phyloP scores from a whole-genome alignment of 2,888 invertebrate genomes.

The Crocallis elinguaria region DNA sequence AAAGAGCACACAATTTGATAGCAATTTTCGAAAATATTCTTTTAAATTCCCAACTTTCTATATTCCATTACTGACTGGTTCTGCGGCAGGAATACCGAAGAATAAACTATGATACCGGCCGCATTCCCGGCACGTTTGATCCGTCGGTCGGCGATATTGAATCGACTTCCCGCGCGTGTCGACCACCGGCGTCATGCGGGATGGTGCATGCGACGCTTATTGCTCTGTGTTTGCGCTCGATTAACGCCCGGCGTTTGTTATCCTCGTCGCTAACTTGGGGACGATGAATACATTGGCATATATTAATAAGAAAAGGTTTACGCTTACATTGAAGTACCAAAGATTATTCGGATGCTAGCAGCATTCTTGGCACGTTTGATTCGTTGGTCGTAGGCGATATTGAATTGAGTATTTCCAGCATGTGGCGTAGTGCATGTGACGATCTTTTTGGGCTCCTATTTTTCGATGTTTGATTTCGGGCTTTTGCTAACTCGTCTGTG shows the following conservation, averaged over 20 bases:
- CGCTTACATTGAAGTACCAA: no score
- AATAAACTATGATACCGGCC: conserved; percentile 32
- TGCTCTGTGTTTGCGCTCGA: conserved; percentile 3
- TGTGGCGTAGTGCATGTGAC: conserved; percentile 20
- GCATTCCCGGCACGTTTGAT: conserved; percentile 26
- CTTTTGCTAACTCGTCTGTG: no score
- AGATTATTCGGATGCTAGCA: no score
- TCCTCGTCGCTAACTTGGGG: not conserved
- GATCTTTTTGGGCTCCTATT: no score
- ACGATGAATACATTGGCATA: not conserved
- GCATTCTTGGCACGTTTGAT: conserved; percentile 22
- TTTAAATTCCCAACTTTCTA: conserved; percentile 15
- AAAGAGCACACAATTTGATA: no score
- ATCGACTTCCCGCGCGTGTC: conserved; percentile 29
- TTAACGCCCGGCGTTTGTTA: not conserved
- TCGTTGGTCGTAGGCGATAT: conserved; percentile 7
- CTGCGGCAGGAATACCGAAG: conserved; percentile 21
- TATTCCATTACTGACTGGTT: not conserved
- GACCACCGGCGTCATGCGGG: conserved; percentile 8
- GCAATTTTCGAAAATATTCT: no score
- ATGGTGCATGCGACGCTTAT: conserved; percentile 22
- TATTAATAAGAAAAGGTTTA: not conserved
- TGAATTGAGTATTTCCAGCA: conserved; percentile 4
- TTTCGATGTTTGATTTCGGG: no score
- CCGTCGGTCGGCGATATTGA: conserved; percentile 21